phyloP scores from a whole-genome alignment of 2,113 vertebrate genomes.

The Coturnix japonica region DNA sequence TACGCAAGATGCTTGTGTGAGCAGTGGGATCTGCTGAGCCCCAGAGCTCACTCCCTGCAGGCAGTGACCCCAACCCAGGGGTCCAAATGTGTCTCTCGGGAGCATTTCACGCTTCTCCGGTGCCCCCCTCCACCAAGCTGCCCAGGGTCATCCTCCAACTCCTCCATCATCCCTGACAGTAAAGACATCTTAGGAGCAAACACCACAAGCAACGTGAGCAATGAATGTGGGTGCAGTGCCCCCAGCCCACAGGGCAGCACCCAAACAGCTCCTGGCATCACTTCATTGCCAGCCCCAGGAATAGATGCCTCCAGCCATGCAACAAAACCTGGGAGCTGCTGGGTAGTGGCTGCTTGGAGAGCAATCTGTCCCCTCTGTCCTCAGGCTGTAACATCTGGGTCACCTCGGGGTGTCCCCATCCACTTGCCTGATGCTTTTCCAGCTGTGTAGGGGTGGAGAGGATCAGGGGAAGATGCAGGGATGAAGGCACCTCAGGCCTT shows the following conservation, averaged over 20 bases:
- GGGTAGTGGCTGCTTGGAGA: neutral
- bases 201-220: accelerated
- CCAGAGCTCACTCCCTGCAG: neutral
- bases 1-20: accelerated
- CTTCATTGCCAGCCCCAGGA: neutral
- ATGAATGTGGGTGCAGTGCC: neutral
- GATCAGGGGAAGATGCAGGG: neutral
- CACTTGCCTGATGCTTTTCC: neutral
- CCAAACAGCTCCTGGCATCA: accelerated
- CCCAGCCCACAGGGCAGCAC: neutral
- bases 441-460: accelerated
- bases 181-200: neutral
- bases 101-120: neutral
- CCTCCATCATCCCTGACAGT: neutral
- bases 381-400: neutral
- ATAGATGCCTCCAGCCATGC: accelerated
- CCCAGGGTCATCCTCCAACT: accelerated
- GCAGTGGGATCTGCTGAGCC: neutral
- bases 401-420: neutral
- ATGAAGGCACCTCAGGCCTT: neutral
- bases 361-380: neutral
- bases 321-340: neutral
- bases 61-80: accelerated
- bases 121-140: neutral
- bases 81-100: neutral